These are phyloP conservation scores for Sminthurinus aureus DNA, from an alignment of 2,888 invertebrate genomes.

Conservation along the genomic window DNA sequence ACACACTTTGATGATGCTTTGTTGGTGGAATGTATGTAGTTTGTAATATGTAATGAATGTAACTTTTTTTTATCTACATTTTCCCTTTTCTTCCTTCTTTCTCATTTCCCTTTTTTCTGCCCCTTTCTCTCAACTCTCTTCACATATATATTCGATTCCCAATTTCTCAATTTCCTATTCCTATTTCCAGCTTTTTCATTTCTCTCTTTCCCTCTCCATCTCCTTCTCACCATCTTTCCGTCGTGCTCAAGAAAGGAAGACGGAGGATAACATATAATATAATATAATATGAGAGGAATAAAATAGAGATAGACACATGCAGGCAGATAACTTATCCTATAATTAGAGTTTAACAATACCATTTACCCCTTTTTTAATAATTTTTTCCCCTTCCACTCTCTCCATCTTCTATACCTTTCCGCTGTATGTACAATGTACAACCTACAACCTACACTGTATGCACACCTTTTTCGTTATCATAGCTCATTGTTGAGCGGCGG, in stretches of 20 bases:
- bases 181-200: neutral
- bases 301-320: slow-evolving; percentile 3
- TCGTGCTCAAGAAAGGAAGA: too few relatives aligned
- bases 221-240: neutral
- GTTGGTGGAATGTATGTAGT: neutral
- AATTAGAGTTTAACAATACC: slow-evolving; percentile 3
- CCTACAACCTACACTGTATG: neutral
- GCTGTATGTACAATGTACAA: too few relatives aligned
- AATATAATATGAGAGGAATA: neutral
- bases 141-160: neutral
- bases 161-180: neutral
- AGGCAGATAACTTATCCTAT: slow-evolving; percentile 10
- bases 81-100: neutral
- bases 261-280: too few relatives aligned
- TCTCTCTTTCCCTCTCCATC: neutral
- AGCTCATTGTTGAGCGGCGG: slow-evolving; percentile 14
- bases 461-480: neutral
- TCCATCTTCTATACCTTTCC: neutral
- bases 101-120: neutral
- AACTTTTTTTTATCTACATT: too few relatives aligned
- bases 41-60: neutral
- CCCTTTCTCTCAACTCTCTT: neutral
- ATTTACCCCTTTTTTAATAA: neutral
- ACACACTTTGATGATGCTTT: neutral
- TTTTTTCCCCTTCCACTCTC: neutral